Evolutionary conservation across 2,113 vertebrate genomes (phyloP).

Genomic region (Gorsachius goisagi): DNA sequence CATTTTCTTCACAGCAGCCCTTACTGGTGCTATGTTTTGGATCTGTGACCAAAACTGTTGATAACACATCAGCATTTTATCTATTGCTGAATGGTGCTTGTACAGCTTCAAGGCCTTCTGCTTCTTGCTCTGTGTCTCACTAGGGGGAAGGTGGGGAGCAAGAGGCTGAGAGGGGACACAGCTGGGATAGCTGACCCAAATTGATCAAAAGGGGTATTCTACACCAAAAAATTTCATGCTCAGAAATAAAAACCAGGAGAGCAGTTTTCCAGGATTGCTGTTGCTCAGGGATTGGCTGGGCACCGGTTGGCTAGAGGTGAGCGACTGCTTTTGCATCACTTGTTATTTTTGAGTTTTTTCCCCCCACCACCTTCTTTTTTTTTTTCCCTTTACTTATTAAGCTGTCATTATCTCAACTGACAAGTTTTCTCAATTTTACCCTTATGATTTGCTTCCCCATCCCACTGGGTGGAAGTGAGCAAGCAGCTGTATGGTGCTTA

Average conservation of each 20-base stretch:
- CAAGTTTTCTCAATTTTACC: not conserved
- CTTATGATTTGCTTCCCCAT: not conserved
- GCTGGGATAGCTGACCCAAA: not conserved
- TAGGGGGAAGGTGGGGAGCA: not conserved
- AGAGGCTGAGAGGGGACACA: not conserved
- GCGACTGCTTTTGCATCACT: not conserved
- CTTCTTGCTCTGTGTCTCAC: not conserved
- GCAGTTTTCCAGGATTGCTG: not conserved
- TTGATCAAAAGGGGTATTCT: not conserved
- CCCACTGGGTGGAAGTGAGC: not conserved
- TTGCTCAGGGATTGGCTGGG: not conserved
- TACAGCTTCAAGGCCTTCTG: not conserved
- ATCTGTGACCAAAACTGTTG: not conserved
- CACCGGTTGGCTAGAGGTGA: not conserved
- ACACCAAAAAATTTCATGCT: not conserved
- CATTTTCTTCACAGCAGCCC: not conserved
- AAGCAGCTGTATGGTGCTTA: not conserved
- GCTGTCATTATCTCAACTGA: not conserved
- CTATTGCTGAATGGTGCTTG: not conserved
- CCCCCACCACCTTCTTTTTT: rapidly evolving
- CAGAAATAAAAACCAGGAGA: not conserved
- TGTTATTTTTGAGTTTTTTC: not conserved
- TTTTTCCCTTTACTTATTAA: not conserved
- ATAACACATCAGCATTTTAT: not conserved
- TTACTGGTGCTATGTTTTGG: not conserved